phyloP scores from a whole-genome alignment of 2,797 vertebrate species.

The Coilia nasus region DNA sequence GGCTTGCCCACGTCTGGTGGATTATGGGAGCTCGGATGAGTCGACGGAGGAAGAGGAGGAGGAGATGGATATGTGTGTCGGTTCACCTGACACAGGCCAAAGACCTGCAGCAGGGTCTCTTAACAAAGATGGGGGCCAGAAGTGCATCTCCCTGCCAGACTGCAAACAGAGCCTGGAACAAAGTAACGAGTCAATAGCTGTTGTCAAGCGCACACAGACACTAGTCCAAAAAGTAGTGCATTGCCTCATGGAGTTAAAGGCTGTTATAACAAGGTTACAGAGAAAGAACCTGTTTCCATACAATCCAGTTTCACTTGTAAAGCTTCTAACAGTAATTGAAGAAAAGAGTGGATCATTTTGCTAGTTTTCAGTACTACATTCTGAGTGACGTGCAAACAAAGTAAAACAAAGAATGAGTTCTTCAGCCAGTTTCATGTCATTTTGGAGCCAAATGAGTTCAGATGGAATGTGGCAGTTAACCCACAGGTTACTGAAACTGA shows the following conservation, averaged over 20 bases:
- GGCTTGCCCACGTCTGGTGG: constrained; percentile 71
- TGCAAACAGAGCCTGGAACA: not conserved
- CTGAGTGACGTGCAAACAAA: not conserved
- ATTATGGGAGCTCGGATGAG: constrained; percentile 88
- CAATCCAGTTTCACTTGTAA: constrained; percentile 86
- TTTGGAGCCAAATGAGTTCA: not conserved
- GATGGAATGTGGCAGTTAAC: not conserved
- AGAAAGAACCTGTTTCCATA: constrained; percentile 88
- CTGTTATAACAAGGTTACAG: constrained; percentile 80
- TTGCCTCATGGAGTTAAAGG: constrained; percentile 81
- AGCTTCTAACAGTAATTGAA: constrained; percentile 75
- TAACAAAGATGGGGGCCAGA: not conserved
- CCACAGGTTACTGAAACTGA: no score
- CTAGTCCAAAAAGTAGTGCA: constrained; percentile 52
- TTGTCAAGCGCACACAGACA: constrained; percentile 3
- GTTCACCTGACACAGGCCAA: not conserved
- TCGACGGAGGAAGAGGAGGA: constrained; percentile 77
- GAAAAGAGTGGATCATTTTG: constrained; percentile 10
- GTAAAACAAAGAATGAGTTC: no score
- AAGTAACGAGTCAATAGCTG: not conserved
- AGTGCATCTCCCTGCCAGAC: not conserved
- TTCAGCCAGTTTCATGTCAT: no score
- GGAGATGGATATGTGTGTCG: constrained; percentile 42
- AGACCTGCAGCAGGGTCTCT: not conserved
- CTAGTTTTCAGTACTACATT: not conserved